Evolutionary conservation across 2,113 vertebrate species (phyloP).

Genomic region (Entosphenus tridentatus): DNA sequence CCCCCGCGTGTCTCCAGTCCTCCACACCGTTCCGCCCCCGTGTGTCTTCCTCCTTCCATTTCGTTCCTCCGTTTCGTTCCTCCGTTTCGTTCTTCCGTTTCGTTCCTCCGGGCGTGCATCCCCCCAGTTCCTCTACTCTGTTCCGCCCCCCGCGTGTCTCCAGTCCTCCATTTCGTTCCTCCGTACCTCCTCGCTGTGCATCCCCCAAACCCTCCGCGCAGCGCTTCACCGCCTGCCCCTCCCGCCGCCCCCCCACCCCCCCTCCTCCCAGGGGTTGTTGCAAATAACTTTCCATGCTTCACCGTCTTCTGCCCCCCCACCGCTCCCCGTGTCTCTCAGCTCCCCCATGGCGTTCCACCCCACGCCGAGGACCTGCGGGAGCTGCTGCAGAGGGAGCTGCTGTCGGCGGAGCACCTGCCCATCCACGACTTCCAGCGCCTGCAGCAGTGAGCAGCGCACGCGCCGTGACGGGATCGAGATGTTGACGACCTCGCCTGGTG

Average conservation of each 20-base stretch:
- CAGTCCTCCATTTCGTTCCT: background rate
- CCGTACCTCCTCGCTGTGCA: background rate
- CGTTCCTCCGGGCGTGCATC: no score
- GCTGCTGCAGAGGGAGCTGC: constrained; percentile 39
- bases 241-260: background rate
- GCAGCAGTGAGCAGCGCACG: constrained; percentile 23
- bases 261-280: background rate
- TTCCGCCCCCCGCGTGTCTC: background rate
- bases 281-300: background rate
- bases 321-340: constrained; percentile 18
- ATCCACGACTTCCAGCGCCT: constrained; percentile 39
- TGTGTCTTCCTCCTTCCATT: no score
- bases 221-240: background rate
- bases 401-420: constrained; percentile 45
- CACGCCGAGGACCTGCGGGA: constrained; percentile 39
- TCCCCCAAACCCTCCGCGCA: background rate
- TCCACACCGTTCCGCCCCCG: background rate
- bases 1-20: no score
- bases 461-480: background rate
- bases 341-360: constrained; percentile 52
- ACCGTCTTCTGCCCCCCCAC: background rate
- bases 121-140: background rate
- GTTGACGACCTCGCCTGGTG: background rate
- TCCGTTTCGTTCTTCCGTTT: background rate
- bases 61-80: background rate